phyloP scores from a whole-genome alignment of 2,888 invertebrate species.

The Drosophila kuntzei region DNA sequence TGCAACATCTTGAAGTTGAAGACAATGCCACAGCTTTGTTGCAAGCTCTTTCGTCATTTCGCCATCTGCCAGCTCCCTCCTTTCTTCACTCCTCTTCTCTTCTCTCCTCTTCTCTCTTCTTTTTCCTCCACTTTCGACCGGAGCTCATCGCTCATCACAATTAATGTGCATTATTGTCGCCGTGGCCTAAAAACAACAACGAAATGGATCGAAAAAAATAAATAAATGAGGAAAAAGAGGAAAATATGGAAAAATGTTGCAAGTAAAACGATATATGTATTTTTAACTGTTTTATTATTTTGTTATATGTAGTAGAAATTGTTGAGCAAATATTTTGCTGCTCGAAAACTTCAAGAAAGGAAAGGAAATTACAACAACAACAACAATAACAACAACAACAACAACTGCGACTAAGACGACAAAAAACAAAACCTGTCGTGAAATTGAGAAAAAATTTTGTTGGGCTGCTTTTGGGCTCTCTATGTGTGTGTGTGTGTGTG shows the following conservation, averaged over 20 bases:
- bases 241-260: constrained; percentile 21
- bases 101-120: neutral
- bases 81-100: neutral
- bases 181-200: constrained; percentile 13
- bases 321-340: constrained; percentile 75
- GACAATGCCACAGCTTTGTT: constrained; percentile 69
- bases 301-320: constrained; percentile 77
- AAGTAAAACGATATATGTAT: constrained; percentile 27
- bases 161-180: constrained; percentile 74
- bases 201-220: constrained; percentile 4
- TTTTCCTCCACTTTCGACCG: neutral
- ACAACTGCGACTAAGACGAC: neutral
- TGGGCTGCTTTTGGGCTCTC: constrained; percentile 35
- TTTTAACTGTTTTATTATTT: constrained; percentile 31
- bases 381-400: constrained; percentile 21
- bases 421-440: constrained; percentile 67
- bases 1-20: constrained; percentile 56
- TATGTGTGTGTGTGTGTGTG: constrained; percentile 12
- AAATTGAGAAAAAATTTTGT: constrained; percentile 68
- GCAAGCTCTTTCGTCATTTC: constrained; percentile 24
- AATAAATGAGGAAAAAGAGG: neutral
- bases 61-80: constrained; percentile 12
- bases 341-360: constrained; percentile 38
- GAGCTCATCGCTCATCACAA: constrained; percentile 54
- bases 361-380: constrained; percentile 48